Base-by-base conservation (phyloP, 2,888 invertebrate species). In the Halocaridina rubra region DNA sequence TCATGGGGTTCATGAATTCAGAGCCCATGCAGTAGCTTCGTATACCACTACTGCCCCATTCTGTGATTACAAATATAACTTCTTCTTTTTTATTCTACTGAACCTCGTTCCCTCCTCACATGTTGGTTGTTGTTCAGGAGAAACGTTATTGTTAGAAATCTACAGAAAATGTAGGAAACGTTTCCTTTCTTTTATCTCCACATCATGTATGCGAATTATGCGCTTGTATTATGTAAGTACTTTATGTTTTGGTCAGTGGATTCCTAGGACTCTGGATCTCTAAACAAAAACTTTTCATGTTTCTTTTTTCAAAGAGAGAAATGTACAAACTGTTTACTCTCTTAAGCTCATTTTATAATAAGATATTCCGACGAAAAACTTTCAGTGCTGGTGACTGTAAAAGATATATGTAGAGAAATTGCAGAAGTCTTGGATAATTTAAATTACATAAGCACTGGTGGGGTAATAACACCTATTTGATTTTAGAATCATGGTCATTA, bases 151-250 rank as follows among this genome's bases (percentile, higher is more conserved):
- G 80, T 32, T 81, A 81, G 74, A 74, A 61, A 77, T 61, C 77
- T 77, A 61, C 77, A 77, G 77, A 77, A 77, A 77, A 61, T 77
- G 61, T 27, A 29, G 30, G 29, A 59, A 77, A 46, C 77, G 57
- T 84, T 81, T 61, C 77, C 33, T 77, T 61, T 61, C 33, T 77
- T 69, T 77, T 59, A 61, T 61, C 59, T 76, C 30, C 59, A 76
- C 59, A 53, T 76, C 59, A 76, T 76, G 76, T 76, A 76, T 76
- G 77, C 77, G 61, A 61, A 61, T 77, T 79, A 75, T 72, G 61
- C 78, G 82, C 82, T 84, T 84, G 77, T 84, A 77, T 78, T 84
- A 78, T 39, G 78, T 84, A 78, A 46, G 78, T 84, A 77, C 61
- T 59, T 29, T 78, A 72, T 84, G 82, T 84, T 78, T 78, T 39